Percentiles rank a stretch among this genome's conserved stretches.
Evolutionary conservation across 2,888 invertebrate genomes (phyloP).

Genomic region (Pterostichus madidus): DNA sequence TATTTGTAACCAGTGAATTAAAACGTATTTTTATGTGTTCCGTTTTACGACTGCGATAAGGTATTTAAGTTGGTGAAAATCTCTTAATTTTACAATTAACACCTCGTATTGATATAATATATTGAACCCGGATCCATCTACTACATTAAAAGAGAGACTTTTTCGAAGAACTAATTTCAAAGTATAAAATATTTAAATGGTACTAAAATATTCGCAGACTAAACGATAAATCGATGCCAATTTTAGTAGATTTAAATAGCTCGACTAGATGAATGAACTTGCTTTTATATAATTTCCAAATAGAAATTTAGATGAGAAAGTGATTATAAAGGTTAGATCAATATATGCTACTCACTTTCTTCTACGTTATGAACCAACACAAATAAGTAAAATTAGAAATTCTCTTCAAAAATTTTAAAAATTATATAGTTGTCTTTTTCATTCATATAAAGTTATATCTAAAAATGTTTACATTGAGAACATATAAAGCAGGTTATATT

Average conservation of each 20-base stretch:
- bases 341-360: conserved; percentile 45
- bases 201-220: too few species aligned
- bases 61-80: conserved; percentile 45
- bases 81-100: conserved; percentile 57
- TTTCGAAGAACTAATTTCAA: conserved; percentile 52
- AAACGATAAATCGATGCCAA: not conserved
- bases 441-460: conserved; percentile 9
- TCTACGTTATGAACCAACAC: conserved; percentile 11
- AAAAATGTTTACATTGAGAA: not conserved
- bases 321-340: conserved; percentile 44
- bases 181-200: not conserved
- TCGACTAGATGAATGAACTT: conserved; percentile 28
- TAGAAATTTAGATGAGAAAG: conserved; percentile 47
- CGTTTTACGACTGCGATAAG: conserved; percentile 30
- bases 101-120: conserved; percentile 35
- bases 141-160: conserved; percentile 12
- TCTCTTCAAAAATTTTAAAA: conserved; percentile 5
- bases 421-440: not conserved
- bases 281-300: conserved; percentile 54
- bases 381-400: conserved; percentile 21
- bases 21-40: conserved; percentile 24
- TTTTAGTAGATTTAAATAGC: conserved; percentile 15
- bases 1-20: conserved; percentile 24
- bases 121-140: conserved; percentile 57
- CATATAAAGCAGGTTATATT: conserved; percentile 9